These are phyloP conservation scores for Dorcus hopei DNA, from an alignment of 2,888 invertebrate species.

Conservation along the genomic window DNA sequence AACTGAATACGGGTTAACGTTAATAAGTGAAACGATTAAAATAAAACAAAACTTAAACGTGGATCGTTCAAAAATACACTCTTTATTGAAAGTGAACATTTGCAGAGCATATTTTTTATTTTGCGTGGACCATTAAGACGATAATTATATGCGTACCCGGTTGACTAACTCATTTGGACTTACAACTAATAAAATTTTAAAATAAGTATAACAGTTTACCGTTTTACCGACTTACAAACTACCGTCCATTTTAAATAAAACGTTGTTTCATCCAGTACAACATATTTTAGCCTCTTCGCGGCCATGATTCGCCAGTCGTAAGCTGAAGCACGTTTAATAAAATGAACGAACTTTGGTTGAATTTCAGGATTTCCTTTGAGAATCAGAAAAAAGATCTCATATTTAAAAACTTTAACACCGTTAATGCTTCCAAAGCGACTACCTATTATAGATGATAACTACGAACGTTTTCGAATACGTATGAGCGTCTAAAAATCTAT, in stretches of 20 bases:
- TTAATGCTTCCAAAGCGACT: conserved; percentile 5
- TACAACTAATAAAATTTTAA: conserved; percentile 27
- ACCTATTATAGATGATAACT: conserved; percentile 1
- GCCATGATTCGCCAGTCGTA: too few species aligned
- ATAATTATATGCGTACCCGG: neutral
- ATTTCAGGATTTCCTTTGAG: conserved; percentile 18
- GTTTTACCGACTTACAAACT: conserved; percentile 25
- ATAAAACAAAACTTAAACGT: conserved; percentile 12
- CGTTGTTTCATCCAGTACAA: conserved; percentile 7
- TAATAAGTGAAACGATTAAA: conserved; percentile 7
- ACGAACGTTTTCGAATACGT: conserved; percentile 1
- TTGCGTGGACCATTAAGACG: neutral
- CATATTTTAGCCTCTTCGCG: neutral
- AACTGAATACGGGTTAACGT: neutral
- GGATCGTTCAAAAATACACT: conserved; percentile 15
- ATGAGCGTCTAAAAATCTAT: neutral
- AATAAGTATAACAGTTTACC: conserved; percentile 27
- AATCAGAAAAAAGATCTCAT: conserved; percentile 18
- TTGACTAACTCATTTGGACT: conserved; percentile 4
- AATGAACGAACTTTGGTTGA: conserved; percentile 25
- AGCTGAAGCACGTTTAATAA: conserved; percentile 7
- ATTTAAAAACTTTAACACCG: conserved; percentile 5
- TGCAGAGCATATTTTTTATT: neutral
- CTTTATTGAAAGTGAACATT: conserved; percentile 10
- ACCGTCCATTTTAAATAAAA: conserved; percentile 21